Conservation (phyloP, 2,797 vertebrate genomes). For the Protonibea diacanthus region DNA sequence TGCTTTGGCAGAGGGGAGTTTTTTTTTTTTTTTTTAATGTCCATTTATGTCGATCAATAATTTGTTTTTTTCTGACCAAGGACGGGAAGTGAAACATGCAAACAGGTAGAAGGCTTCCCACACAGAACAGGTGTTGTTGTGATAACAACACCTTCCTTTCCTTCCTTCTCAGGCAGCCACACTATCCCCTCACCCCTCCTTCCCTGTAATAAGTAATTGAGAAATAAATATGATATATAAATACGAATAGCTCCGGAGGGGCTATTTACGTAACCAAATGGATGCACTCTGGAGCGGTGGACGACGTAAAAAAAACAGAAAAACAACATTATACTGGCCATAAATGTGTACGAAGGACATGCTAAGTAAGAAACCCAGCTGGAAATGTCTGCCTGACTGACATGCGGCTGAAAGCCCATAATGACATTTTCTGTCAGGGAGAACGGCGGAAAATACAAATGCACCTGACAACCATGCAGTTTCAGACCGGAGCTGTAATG, state of each 20-base stretch:
- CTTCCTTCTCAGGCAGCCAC: background rate
- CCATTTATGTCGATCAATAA: background rate
- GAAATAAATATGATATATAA: slow-evolving; percentile 11
- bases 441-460: background rate
- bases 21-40: background rate
- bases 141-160: slow-evolving; percentile 28
- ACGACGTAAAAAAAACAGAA: background rate
- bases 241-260: background rate
- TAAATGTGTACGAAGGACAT: slow-evolving; percentile 10
- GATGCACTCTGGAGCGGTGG: background rate
- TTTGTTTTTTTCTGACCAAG: slow-evolving; percentile 16
- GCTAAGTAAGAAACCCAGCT: slow-evolving; percentile 3
- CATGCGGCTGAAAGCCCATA: slow-evolving; percentile 5
- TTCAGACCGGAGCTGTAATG: background rate
- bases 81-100: slow-evolving; percentile 7
- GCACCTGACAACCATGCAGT: background rate
- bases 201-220: background rate
- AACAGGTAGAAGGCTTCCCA: slow-evolving; percentile 34
- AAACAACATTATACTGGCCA: background rate
- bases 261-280: background rate
- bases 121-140: slow-evolving; percentile 42
- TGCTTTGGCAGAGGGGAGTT: slow-evolving; percentile 1
- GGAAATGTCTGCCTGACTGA: slow-evolving; percentile 17
- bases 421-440: background rate
- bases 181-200: background rate